phyloP scores from a whole-genome alignment of 2,797 vertebrate species.

The Microctenopoma lineatum region DNA sequence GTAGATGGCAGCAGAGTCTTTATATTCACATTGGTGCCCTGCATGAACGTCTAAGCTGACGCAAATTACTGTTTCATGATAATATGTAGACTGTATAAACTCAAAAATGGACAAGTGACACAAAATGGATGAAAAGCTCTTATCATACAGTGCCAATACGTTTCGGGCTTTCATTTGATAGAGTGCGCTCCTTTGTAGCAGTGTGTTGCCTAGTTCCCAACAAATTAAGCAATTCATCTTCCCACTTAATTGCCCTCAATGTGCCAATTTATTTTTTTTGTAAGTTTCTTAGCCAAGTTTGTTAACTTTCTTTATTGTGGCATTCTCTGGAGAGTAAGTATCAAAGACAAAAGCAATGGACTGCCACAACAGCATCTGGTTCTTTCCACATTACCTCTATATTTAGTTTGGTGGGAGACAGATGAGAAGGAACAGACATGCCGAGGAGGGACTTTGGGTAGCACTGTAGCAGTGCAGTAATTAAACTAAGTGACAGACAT shows the following conservation, averaged over 20 bases:
- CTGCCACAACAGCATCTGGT: conserved; percentile 73
- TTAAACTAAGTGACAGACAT: conserved; percentile 70
- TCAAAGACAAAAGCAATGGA: conserved; percentile 69
- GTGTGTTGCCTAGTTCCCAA: conserved; percentile 45
- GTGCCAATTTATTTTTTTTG: conserved; percentile 66
- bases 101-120: conserved; percentile 26
- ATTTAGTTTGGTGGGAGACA: conserved; percentile 68
- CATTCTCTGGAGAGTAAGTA: conserved; percentile 60
- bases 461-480: conserved; percentile 60
- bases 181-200: conserved; percentile 40
- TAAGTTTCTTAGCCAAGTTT: conserved; percentile 63
- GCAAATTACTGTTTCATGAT: conserved; percentile 13
- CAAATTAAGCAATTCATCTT: conserved; percentile 77
- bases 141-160: conserved; percentile 63
- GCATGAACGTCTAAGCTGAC: not conserved
- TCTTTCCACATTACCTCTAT: conserved; percentile 61
- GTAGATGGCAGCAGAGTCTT: conserved; percentile 78
- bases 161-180: conserved; percentile 56
- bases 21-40: not conserved
- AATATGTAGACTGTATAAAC: conserved; percentile 32
- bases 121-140: conserved; percentile 59
- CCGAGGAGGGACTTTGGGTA: conserved; percentile 63
- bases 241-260: conserved; percentile 75
- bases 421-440: conserved; percentile 50
- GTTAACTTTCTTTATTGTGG: conserved; percentile 55